A percentile compares a stretch with the other conserved stretches of the same genome.
Evolutionary conservation across 30 jellyfish, hydroid and myxozoan genomes (phyloP).

Genomic region (Sanderia malayensis): DNA sequence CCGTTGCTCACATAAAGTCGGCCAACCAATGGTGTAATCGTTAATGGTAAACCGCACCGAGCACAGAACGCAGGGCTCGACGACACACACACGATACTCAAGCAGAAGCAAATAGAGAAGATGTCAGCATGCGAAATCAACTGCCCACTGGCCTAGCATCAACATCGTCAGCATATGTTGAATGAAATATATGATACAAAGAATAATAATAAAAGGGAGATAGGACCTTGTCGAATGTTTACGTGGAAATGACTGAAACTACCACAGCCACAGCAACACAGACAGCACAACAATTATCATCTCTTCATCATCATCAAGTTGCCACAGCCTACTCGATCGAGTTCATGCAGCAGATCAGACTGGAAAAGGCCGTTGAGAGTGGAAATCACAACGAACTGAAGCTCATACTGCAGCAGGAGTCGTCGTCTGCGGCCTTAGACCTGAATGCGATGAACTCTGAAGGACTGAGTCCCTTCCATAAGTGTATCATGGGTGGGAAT

Average conservation of each 20-base stretch:
- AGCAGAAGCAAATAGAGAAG: no score
- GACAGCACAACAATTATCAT: constrained; percentile 41
- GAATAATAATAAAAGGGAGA: no score
- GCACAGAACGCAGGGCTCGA: no score
- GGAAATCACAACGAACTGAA: constrained; percentile 67
- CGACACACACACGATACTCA: constrained; percentile 34
- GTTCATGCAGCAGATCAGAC: constrained; percentile 52
- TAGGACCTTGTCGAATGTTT: no score
- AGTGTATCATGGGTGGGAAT: constrained; percentile 69
- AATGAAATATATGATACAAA: no score
- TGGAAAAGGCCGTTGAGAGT: constrained; percentile 68
- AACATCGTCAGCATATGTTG: no score
- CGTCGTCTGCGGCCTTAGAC: constrained; percentile 53
- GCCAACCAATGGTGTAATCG: constrained; percentile 34
- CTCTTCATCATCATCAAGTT: no score
- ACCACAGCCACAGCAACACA: constrained; percentile 46
- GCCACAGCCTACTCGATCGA: constrained; percentile 66
- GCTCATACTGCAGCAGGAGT: constrained; percentile 48
- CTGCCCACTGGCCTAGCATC: constrained; percentile 39
- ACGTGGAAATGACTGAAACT: constrained; percentile 25
- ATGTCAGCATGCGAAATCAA: no score
- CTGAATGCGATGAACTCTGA: constrained; percentile 77
- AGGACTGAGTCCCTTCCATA: constrained; percentile 77
- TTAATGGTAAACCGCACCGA: constrained; percentile 52
- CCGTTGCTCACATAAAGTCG: constrained; percentile 60